Conservation (phyloP, 2,888 invertebrate species). For the Cepaea hortensis region DNA sequence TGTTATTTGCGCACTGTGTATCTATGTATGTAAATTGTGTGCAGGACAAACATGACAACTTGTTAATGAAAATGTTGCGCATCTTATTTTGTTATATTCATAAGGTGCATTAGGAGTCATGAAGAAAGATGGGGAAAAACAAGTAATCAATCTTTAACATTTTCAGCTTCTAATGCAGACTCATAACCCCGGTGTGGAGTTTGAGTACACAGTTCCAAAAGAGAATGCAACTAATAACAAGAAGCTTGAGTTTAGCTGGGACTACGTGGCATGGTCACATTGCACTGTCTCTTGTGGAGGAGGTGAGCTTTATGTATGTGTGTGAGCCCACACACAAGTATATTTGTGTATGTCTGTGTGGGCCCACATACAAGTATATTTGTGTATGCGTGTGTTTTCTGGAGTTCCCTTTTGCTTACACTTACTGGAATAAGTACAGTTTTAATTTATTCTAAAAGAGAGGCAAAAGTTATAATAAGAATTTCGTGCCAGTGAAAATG, state of each 20-base stretch:
- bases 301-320: constrained; percentile 78
- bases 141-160: neutral
- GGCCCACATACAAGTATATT: neutral
- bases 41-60: too few relatives aligned
- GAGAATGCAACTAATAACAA: constrained; percentile 78
- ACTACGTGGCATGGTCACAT: constrained; percentile 87
- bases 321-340: too few relatives aligned
- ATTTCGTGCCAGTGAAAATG: too few relatives aligned
- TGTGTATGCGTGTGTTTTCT: too few relatives aligned
- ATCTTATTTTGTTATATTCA: too few relatives aligned
- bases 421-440: too few relatives aligned
- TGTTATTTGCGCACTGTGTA: too few relatives aligned
- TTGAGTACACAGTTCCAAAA: constrained; percentile 88
- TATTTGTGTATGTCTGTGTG: neutral
- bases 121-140: neutral
- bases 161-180: constrained; percentile 84
- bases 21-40: too few relatives aligned
- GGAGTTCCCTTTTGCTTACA: too few relatives aligned
- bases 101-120: neutral
- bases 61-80: too few relatives aligned
- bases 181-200: constrained; percentile 87
- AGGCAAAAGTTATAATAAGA: too few relatives aligned
- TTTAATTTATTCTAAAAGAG: too few relatives aligned
- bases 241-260: constrained; percentile 84
- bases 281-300: constrained; percentile 88